These are phyloP conservation scores for Botia almorhae DNA, from an alignment of 2,797 vertebrate genomes.

Conservation along the genomic window DNA sequence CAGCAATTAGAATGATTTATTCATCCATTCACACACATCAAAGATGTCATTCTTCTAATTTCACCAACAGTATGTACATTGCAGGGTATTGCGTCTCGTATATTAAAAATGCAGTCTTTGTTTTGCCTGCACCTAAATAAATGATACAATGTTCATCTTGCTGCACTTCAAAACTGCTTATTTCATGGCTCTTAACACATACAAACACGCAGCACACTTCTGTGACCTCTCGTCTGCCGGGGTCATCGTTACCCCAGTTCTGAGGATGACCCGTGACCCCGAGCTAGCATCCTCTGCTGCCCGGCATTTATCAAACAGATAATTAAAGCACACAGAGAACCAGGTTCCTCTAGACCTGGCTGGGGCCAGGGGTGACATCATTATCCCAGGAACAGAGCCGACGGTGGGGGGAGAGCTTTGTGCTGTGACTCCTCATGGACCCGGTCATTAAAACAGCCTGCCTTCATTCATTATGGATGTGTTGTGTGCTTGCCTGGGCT, in stretches of 20 bases:
- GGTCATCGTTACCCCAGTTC: slow-evolving; percentile 1
- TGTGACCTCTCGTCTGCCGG: not conserved
- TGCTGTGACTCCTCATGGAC: slow-evolving; percentile 57
- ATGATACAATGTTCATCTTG: slow-evolving; percentile 19
- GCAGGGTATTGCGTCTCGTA: slow-evolving; percentile 25
- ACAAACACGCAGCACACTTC: not conserved
- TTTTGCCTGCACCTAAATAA: slow-evolving; percentile 30
- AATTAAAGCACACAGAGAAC: slow-evolving; percentile 67
- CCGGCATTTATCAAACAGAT: slow-evolving; percentile 67
- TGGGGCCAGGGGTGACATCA: slow-evolving; percentile 71
- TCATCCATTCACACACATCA: slow-evolving; percentile 41
- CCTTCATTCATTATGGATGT: slow-evolving; percentile 78
- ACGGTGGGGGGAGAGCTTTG: slow-evolving; percentile 39
- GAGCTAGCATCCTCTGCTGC: slow-evolving; percentile 38
- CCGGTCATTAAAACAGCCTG: slow-evolving; percentile 69
- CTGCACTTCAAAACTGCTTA: slow-evolving; percentile 13
- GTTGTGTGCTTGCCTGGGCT: slow-evolving; percentile 61
- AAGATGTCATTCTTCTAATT: slow-evolving; percentile 17
- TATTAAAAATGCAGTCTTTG: slow-evolving; percentile 23
- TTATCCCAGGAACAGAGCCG: slow-evolving; percentile 69
- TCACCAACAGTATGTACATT: slow-evolving; percentile 20
- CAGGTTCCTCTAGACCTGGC: slow-evolving; percentile 59
- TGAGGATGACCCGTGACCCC: slow-evolving; percentile 19
- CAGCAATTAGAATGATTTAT: slow-evolving; percentile 75
- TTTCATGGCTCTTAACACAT: not conserved